These are phyloP conservation scores for Eretmocerus hayati DNA, from an alignment of 2,888 invertebrate genomes.

Conservation along the genomic window DNA sequence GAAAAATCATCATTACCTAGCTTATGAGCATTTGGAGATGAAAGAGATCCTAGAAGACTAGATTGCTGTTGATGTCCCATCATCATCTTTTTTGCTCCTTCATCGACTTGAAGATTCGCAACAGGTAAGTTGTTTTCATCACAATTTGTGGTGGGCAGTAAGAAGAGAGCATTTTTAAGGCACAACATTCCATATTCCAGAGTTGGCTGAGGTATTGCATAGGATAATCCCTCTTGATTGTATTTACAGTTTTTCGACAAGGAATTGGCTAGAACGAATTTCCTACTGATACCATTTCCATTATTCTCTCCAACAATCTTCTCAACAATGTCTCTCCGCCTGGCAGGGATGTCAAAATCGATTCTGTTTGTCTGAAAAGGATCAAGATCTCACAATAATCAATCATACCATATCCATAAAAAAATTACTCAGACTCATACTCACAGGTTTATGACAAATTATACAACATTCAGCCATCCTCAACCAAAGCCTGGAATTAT, in stretches of 20 bases:
- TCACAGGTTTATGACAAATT: slow-evolving; percentile 57
- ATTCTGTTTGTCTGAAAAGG: slow-evolving; percentile 53
- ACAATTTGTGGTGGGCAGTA: slow-evolving; percentile 51
- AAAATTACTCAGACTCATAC: slow-evolving; percentile 26
- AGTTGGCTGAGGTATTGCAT: slow-evolving; percentile 80
- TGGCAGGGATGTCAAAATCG: slow-evolving; percentile 55
- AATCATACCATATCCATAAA: not conserved
- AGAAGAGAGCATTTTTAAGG: slow-evolving; percentile 72
- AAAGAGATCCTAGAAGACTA: slow-evolving; percentile 19
- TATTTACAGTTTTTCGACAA: slow-evolving; percentile 53
- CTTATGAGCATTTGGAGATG: slow-evolving; percentile 13
- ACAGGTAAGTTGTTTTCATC: slow-evolving; percentile 33
- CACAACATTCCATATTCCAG: slow-evolving; percentile 87
- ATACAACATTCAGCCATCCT: slow-evolving; percentile 91
- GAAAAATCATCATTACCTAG: too few relatives aligned
- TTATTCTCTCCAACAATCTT: slow-evolving; percentile 45
- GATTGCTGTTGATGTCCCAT: slow-evolving; percentile 15
- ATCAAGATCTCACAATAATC: not conserved
- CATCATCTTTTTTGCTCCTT: slow-evolving; percentile 16
- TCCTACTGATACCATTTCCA: slow-evolving; percentile 55
- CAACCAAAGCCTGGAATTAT: slow-evolving; percentile 86
- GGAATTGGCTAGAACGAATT: slow-evolving; percentile 55
- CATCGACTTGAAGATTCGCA: slow-evolving; percentile 14
- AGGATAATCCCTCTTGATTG: slow-evolving; percentile 61
- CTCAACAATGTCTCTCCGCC: slow-evolving; percentile 55